Percentiles rank a stretch among this genome's conserved stretches.
Conservation (phyloP, 2,888 invertebrate genomes). For the Ommatoiulus sabulosus region DNA sequence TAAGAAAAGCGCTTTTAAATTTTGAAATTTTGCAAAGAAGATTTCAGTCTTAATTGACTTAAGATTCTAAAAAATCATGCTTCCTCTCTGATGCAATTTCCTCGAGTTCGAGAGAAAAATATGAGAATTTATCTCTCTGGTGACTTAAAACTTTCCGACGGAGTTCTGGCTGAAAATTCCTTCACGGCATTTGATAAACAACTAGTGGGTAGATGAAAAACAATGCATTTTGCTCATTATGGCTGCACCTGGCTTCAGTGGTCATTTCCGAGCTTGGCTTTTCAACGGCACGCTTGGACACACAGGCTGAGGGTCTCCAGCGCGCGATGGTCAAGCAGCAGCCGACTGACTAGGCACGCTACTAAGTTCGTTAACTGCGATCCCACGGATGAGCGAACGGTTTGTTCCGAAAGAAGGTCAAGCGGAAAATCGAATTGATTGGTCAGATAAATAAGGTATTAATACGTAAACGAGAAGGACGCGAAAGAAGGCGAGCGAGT, state of each 20-base stretch:
- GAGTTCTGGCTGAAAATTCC: too few relatives aligned
- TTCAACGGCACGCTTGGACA: slow-evolving; percentile 6
- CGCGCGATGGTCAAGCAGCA: background rate
- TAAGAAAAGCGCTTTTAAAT: too few relatives aligned
- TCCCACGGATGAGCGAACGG: slow-evolving; percentile 35
- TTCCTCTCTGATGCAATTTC: too few relatives aligned
- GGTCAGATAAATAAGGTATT: slow-evolving; percentile 53
- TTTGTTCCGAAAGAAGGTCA: slow-evolving; percentile 43
- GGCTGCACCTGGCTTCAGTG: background rate
- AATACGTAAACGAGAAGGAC: slow-evolving; percentile 47
- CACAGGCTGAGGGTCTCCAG: background rate
- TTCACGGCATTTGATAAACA: too few relatives aligned
- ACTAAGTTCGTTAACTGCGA: slow-evolving; percentile 52
- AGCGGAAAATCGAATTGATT: slow-evolving; percentile 50
- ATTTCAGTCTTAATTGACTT: too few relatives aligned
- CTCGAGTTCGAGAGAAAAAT: too few relatives aligned
- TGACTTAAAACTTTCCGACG: too few relatives aligned
- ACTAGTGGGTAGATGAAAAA: background rate
- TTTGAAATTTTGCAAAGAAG: too few relatives aligned
- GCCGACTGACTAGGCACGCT: background rate
- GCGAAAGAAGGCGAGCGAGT: background rate
- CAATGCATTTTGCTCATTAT: background rate
- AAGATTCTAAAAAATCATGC: too few relatives aligned
- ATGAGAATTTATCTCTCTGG: too few relatives aligned
- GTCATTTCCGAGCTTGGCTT: background rate